A percentile compares a stretch with the other conserved stretches of the same genome.
Evolutionary conservation across 2,888 invertebrate genomes (phyloP).

Genomic region (Rutpela maculata): DNA sequence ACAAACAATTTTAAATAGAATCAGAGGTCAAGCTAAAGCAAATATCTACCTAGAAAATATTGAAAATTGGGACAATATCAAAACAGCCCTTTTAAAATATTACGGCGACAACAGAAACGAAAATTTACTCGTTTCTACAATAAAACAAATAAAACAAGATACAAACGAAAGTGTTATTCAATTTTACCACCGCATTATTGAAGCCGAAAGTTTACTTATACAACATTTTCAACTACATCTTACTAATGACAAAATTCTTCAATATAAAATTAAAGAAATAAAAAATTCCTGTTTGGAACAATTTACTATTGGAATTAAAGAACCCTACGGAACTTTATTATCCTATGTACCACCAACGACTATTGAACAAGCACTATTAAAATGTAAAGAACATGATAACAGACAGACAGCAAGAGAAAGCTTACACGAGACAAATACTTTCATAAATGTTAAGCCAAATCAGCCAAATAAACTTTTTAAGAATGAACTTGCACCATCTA

Average conservation of each 20-base stretch:
- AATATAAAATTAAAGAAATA: background rate
- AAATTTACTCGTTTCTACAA: background rate
- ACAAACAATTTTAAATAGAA: constrained; percentile 19
- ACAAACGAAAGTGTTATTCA: background rate
- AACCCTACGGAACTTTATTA: background rate
- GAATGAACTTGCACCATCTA: background rate
- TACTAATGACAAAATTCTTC: background rate
- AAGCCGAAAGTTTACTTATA: background rate
- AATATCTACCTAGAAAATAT: constrained; percentile 9
- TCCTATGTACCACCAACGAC: background rate
- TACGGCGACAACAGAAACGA: constrained; percentile 10
- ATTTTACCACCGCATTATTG: constrained; percentile 12
- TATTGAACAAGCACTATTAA: background rate
- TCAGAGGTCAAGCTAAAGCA: constrained; percentile 1
- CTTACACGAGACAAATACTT: too few species aligned
- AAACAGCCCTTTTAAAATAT: constrained; percentile 4
- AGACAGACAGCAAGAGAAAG: background rate
- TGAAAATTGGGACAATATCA: background rate
- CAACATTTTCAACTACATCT: constrained; percentile 4
- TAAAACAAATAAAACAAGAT: constrained; percentile 3
- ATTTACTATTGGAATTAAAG: background rate
- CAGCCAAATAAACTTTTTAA: background rate
- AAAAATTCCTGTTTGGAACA: background rate
- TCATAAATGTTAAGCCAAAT: background rate
- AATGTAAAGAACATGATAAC: background rate